These are phyloP conservation scores for Acanthopagrus latus DNA, from an alignment of 2,797 vertebrate species.

Conservation along the genomic window DNA sequence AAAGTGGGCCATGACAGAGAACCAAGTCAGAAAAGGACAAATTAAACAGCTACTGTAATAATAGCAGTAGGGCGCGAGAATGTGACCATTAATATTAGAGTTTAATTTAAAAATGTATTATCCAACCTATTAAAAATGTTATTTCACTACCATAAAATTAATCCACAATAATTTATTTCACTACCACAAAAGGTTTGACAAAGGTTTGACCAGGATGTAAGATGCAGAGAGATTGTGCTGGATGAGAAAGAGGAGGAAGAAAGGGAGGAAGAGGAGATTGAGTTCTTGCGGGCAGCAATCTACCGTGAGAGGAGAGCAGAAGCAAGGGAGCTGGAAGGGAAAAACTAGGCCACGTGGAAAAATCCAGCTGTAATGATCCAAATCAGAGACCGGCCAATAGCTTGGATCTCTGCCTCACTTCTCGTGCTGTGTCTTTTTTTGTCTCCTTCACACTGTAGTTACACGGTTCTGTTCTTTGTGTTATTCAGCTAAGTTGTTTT, in stretches of 20 bases:
- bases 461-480: constrained; percentile 4
- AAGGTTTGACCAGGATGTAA: neutral
- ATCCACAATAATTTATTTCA: too few species aligned
- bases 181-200: neutral
- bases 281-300: constrained; percentile 56
- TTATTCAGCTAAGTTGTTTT: neutral
- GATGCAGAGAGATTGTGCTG: constrained; percentile 10
- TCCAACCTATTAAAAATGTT: neutral
- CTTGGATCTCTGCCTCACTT: constrained; percentile 32
- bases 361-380: constrained; percentile 73
- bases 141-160: neutral
- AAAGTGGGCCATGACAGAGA: neutral
- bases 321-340: constrained; percentile 38
- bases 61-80: neutral
- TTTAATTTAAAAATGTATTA: neutral
- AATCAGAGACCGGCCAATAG: constrained; percentile 21
- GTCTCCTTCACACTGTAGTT: neutral
- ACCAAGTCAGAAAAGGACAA: constrained; percentile 9
- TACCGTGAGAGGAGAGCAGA: constrained; percentile 50
- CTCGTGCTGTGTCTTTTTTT: neutral
- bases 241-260: constrained; percentile 19
- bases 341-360: constrained; percentile 83
- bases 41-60: constrained; percentile 15
- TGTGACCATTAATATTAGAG: neutral
- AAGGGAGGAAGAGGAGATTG: constrained; percentile 33